Evolutionary conservation across 2,888 invertebrate genomes (phyloP), one percentile per base, ranked within the genome.

Genomic region (Troides aeacus): DNA sequence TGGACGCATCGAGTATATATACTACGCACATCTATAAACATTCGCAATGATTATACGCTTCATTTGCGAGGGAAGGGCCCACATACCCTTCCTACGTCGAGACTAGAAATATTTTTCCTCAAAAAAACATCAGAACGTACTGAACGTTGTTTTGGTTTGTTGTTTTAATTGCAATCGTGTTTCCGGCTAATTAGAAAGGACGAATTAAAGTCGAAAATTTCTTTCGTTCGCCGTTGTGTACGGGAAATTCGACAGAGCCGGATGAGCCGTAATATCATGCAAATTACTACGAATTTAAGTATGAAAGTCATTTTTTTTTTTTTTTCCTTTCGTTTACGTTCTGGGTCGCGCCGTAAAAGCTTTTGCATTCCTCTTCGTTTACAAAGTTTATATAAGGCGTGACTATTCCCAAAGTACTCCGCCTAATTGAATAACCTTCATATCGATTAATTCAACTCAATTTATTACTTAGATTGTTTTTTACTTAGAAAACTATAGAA

Each of bases 221-320:
- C 57, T 58, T 62, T 84, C 85, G 84, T 85, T 88, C 83, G 81
- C 84, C 77, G 81, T 78, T 81, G 79, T 85, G 83, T 76, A 83
- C 79, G 80, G 59, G 64, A 79, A 80, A 80, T 75, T 82, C 79
- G 77, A 70, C 72, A 72, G 74, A 76, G 74, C 77, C 79, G 81
- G 82, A 85, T 85, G 84, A 88, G 84, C 83, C 78, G 84, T 87
- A 88, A 89, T 89, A 88, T 89, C 84, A 90, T 90, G 89, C 85
- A 90, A 90, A 90, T 89, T 87, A 84, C 76, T 78, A 76, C 79
- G 78, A 82, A 82, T 83, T 86, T 85, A 85, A 88, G 85, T 85
- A 87, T 84, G 82, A 86, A 87, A 84, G 83, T 84, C 81, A 75
- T 86, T 88, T 85, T 84, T 82, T 84, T 85, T 87, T 84, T 86